These are phyloP conservation scores for Heterotilapia buettikoferi DNA, from an alignment of 2,113 vertebrate species.

Conservation along the genomic window DNA sequence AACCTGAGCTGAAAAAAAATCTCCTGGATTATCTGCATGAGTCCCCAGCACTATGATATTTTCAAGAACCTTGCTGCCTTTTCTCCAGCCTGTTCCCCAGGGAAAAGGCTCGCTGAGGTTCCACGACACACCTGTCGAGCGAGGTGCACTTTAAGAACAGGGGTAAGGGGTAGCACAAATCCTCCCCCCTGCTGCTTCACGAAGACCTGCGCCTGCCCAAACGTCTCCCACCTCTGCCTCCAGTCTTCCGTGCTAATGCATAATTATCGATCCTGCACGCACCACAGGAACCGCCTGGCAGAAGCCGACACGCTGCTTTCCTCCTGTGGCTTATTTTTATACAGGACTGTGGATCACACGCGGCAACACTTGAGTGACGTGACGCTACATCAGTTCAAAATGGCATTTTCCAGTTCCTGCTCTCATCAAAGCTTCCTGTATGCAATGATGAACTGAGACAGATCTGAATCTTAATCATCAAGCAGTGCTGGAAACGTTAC, in stretches of 20 bases:
- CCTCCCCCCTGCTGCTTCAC: not conserved
- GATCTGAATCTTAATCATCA: not conserved
- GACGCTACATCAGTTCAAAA: not conserved
- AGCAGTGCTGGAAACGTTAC: not conserved
- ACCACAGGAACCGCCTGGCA: conserved; percentile 41
- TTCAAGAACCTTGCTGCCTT: conserved; percentile 35
- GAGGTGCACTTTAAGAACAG: not conserved
- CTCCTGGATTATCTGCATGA: conserved; percentile 58
- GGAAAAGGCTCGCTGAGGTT: not conserved
- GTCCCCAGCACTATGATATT: conserved; percentile 48
- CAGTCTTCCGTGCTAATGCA: conserved; percentile 58
- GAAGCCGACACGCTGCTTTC: conserved; percentile 1
- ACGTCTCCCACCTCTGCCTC: conserved; percentile 20
- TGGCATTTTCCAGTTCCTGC: not conserved
- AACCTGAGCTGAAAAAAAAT: conserved; percentile 7
- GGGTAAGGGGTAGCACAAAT: not conserved
- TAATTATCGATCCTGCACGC: conserved; percentile 58
- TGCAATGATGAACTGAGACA: not conserved
- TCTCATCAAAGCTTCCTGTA: not conserved
- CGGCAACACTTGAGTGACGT: not conserved
- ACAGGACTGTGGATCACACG: conserved; percentile 13
- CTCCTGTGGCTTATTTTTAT: conserved; percentile 13
- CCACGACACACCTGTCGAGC: not conserved
- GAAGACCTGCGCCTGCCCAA: not conserved
- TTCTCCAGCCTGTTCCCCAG: not conserved